Conservation (phyloP, 2,113 vertebrate species). For the Phyllopteryx taeniolatus region DNA sequence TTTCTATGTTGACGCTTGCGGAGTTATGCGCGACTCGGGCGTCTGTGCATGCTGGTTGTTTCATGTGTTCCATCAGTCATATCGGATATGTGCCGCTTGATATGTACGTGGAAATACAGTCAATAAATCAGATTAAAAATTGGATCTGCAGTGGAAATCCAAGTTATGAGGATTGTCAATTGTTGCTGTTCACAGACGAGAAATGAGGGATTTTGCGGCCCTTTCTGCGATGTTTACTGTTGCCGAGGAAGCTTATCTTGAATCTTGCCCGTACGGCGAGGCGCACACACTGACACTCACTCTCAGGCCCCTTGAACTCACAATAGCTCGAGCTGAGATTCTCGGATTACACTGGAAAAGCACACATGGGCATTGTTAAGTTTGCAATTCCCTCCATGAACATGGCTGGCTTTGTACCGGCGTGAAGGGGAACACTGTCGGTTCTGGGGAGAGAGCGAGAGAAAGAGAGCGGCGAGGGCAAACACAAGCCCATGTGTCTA, state of each 20-base stretch:
- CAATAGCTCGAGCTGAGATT: slow-evolving; percentile 46
- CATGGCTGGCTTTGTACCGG: slow-evolving; percentile 52
- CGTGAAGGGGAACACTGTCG: slow-evolving; percentile 38
- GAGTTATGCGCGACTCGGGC: background rate
- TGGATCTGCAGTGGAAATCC: background rate
- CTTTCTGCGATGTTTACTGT: background rate
- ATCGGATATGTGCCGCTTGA: background rate
- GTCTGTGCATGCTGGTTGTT: background rate
- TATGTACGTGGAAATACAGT: background rate
- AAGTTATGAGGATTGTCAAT: background rate
- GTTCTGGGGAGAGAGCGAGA: slow-evolving; percentile 22
- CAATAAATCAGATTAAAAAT: background rate
- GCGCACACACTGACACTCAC: slow-evolving; percentile 48
- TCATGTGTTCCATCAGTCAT: background rate
- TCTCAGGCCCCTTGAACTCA: slow-evolving; percentile 55
- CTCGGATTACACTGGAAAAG: slow-evolving; percentile 62
- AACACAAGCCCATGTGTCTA: slow-evolving; percentile 58
- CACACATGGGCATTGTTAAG: slow-evolving; percentile 62
- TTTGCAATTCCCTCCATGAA: slow-evolving; percentile 53
- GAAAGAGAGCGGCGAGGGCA: slow-evolving; percentile 22
- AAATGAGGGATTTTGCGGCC: background rate
- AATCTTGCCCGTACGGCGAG: slow-evolving; percentile 31
- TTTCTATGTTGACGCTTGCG: too few relatives aligned
- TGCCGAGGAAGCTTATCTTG: slow-evolving; percentile 29
- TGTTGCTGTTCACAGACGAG: background rate